These are phyloP conservation scores for Telmatochromis sp. DNA, from an alignment of 2,113 vertebrate genomes.

Conservation along the genomic window DNA sequence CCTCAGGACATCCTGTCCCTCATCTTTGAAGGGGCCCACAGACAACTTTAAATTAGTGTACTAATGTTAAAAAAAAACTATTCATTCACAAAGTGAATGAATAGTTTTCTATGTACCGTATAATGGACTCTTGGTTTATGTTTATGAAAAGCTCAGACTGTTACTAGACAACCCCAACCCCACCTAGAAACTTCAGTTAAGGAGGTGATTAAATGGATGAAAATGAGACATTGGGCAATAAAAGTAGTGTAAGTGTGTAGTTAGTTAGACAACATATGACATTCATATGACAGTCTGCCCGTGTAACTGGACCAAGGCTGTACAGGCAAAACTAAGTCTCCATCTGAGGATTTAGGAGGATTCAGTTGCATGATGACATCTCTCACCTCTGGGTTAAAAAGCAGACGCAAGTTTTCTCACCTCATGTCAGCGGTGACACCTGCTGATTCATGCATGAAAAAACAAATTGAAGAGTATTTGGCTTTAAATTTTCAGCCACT, in stretches of 20 bases:
- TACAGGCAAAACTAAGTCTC: neutral
- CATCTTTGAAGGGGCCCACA: neutral
- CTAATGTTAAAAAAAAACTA: neutral
- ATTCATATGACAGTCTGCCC: neutral
- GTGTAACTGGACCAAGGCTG: neutral
- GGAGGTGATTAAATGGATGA: neutral
- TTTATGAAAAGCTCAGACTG: neutral
- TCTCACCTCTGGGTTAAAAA: neutral
- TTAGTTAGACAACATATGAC: neutral
- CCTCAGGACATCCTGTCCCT: neutral
- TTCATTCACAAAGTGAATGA: neutral
- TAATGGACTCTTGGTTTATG: neutral
- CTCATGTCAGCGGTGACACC: neutral
- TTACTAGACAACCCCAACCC: neutral
- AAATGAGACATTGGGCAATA: neutral
- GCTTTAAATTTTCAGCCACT: neutral
- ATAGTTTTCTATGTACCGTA: neutral
- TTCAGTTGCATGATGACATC: neutral
- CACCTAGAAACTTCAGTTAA: neutral
- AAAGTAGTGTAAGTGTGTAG: neutral
- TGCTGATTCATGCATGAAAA: neutral
- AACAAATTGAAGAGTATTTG: neutral
- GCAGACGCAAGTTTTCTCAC: neutral
- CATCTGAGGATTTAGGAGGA: neutral
- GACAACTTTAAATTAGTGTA: neutral